Percentiles rank a stretch among this genome's conserved stretches.
phyloP scores from a whole-genome alignment of 2,797 vertebrate genomes.

The Syndactyla subalaris region DNA sequence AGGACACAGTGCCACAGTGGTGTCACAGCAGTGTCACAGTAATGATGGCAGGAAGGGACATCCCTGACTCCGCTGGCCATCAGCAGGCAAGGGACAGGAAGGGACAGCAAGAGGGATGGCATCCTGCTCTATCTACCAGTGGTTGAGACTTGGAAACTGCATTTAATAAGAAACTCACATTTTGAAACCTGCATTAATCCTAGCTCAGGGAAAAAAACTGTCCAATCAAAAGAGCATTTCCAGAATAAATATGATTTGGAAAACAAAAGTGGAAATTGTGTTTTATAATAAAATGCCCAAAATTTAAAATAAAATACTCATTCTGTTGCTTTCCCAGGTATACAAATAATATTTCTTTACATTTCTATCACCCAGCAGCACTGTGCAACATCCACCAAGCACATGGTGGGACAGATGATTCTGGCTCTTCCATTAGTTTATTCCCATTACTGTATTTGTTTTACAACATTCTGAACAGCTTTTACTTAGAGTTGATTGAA shows the following conservation, averaged over 20 bases:
- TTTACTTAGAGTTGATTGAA: conserved; percentile 19
- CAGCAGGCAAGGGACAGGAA: background rate
- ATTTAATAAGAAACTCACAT: background rate
- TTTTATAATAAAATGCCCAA: background rate
- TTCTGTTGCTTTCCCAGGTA: background rate
- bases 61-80: background rate
- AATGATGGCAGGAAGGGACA: background rate
- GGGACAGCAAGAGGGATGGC: fast-evolving
- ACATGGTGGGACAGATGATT: background rate
- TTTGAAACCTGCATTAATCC: background rate
- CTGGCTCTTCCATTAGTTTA: background rate
- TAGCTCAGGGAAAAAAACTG: background rate
- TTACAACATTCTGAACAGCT: background rate
- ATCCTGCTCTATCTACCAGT: fast-evolving
- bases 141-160: background rate
- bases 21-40: background rate
- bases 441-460: background rate
- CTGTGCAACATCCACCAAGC: background rate
- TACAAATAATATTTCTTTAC: background rate
- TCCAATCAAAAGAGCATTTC: background rate
- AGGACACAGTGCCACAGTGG: fast-evolving
- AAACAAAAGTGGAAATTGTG: background rate
- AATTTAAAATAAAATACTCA: background rate
- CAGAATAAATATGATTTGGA: background rate
- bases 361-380: background rate